Evolutionary conservation across 2,797 vertebrate species (phyloP).

Genomic region (Sardinella longiceps): DNA sequence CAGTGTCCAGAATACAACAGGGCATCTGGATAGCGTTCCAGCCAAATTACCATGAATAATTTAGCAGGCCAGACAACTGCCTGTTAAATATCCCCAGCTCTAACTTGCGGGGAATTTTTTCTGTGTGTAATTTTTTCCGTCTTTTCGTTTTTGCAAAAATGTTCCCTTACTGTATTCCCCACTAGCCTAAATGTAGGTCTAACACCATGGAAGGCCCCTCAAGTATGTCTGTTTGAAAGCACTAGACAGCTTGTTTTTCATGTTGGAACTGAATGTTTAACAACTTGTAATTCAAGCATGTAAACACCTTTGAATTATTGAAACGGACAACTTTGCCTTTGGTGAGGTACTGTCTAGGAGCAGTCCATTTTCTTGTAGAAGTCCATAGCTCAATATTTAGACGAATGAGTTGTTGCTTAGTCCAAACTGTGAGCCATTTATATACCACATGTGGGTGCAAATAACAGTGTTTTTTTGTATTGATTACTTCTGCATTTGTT

Average conservation of each 20-base stretch:
- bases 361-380: background rate
- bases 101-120: conserved; percentile 45
- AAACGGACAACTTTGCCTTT: background rate
- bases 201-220: background rate
- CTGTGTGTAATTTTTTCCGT: conserved; percentile 31
- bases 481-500: background rate
- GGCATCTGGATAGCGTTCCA: conserved; percentile 43
- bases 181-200: background rate
- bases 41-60: conserved; percentile 50
- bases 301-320: conserved; percentile 11
- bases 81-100: conserved; percentile 37
- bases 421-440: background rate
- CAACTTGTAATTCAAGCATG: conserved; percentile 19
- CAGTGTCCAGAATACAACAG: conserved; percentile 27
- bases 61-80: conserved; percentile 37
- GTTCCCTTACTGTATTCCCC: background rate
- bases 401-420: background rate
- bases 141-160: conserved; percentile 41
- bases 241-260: background rate
- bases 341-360: background rate
- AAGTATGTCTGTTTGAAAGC: conserved; percentile 7
- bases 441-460: no score
- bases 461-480: background rate
- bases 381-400: conserved; percentile 32
- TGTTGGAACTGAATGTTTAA: conserved; percentile 3